Evolutionary conservation across 2,113 vertebrate species (phyloP).

Genomic region (Ammodytes dubius): DNA sequence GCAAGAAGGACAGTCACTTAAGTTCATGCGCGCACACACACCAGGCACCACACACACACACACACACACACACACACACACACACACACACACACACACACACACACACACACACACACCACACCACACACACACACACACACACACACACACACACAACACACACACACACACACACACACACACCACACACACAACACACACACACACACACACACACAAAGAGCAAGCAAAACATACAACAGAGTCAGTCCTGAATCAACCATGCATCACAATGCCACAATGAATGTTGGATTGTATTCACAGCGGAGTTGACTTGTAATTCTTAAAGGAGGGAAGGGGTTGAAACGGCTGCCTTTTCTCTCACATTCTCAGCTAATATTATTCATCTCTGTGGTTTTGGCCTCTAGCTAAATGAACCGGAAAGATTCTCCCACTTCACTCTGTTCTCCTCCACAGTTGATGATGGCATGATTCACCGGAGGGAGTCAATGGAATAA

Average conservation of each 20-base stretch:
- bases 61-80: not conserved
- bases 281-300: conserved; percentile 1
- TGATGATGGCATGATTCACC: conserved; percentile 44
- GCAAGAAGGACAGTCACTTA: conserved; percentile 17
- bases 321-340: conserved; percentile 32
- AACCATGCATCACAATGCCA: not conserved
- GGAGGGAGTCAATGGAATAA: conserved; percentile 35
- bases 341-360: conserved; percentile 21
- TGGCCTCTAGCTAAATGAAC: conserved; percentile 57
- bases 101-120: not conserved
- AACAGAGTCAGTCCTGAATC: conserved; percentile 1
- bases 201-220: not conserved
- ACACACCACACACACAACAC: not conserved
- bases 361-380: conserved; percentile 45
- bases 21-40: not conserved
- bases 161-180: not conserved
- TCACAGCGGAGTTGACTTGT: not conserved
- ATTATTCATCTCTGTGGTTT: conserved; percentile 72
- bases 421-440: conserved; percentile 60
- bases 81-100: not conserved
- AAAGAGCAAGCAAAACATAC: not conserved
- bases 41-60: not conserved
- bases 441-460: conserved; percentile 35
- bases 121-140: not conserved
- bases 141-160: not conserved